A percentile compares a stretch with the other conserved stretches of the same genome.
These are phyloP conservation scores for Aleiodes sp. DNA, from an alignment of 1,140 invertebrate species.

Conservation along the genomic window DNA sequence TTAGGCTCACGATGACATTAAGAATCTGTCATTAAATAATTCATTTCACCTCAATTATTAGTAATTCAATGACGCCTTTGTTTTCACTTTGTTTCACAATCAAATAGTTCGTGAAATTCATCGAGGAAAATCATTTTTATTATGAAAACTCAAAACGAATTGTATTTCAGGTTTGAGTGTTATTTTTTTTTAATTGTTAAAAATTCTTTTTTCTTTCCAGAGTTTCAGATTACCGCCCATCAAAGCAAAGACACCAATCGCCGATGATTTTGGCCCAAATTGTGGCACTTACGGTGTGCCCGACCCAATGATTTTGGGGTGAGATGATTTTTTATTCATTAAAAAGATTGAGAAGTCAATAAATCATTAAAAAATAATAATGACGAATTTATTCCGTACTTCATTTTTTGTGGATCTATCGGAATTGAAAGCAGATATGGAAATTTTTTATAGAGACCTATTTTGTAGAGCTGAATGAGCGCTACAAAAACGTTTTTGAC, in stretches of 20 bases:
- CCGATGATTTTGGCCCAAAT: slow-evolving; percentile 50
- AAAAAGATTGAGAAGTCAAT: no score
- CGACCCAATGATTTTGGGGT: slow-evolving; percentile 67
- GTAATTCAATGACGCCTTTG: no score
- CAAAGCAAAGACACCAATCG: slow-evolving; percentile 60
- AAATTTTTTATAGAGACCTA: neutral
- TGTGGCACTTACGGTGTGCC: slow-evolving; percentile 66
- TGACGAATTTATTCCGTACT: neutral
- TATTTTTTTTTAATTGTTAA: slow-evolving; percentile 26
- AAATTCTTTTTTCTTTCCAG: slow-evolving; percentile 56
- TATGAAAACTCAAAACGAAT: neutral
- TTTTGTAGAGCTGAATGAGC: neutral
- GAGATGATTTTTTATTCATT: slow-evolving; percentile 39
- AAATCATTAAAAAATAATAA: no score
- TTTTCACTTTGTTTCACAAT: no score
- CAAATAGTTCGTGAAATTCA: neutral
- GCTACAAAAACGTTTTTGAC: no score
- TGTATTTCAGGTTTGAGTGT: neutral
- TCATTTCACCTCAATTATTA: no score
- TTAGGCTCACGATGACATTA: slow-evolving; percentile 9
- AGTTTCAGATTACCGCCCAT: slow-evolving; percentile 69
- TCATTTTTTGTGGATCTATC: neutral
- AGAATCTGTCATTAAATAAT: neutral
- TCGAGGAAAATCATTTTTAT: neutral
- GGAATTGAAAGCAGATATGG: neutral